Conservation (phyloP, 92 coral and sea anemone genomes). For the Heliopora coerulea region DNA sequence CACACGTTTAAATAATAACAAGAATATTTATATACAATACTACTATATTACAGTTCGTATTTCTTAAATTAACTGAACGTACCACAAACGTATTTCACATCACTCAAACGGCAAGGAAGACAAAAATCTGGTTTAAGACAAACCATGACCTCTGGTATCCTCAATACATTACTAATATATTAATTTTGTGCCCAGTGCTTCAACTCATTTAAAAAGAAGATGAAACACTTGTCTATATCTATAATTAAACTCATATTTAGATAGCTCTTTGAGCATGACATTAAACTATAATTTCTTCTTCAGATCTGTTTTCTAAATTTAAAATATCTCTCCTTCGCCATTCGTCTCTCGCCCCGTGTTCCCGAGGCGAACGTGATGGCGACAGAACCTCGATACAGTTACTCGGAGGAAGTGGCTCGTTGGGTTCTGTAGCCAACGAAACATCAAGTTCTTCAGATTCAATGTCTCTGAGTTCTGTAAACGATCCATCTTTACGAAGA, state of each 20-base stretch:
- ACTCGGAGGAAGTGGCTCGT: slow-evolving; percentile 66
- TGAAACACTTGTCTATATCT: slow-evolving; percentile 7
- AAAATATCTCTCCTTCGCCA: slow-evolving; percentile 68
- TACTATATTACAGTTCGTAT: neutral
- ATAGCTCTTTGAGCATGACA: slow-evolving; percentile 26
- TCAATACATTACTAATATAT: neutral
- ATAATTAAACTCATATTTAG: slow-evolving; percentile 20
- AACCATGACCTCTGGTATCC: neutral
- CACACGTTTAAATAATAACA: slow-evolving; percentile 13
- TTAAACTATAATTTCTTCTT: slow-evolving; percentile 36
- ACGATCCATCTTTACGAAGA: slow-evolving; percentile 69
- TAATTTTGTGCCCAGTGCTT: neutral
- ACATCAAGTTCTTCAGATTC: slow-evolving; percentile 70
- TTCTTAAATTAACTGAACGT: neutral
- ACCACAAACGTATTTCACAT: neutral
- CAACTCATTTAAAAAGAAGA: neutral
- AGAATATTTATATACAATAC: neutral
- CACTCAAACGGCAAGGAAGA: neutral
- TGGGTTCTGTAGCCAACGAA: slow-evolving; percentile 67
- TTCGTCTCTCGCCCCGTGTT: slow-evolving; percentile 96
- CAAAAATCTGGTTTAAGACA: neutral
- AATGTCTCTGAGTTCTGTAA: slow-evolving; percentile 86
- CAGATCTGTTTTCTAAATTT: slow-evolving; percentile 21
- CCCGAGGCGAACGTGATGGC: slow-evolving; percentile 96
- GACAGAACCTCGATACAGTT: slow-evolving; percentile 78